These are phyloP conservation scores for Pitangus sulphuratus DNA, from an alignment of 2,797 vertebrate genomes.

Conservation along the genomic window DNA sequence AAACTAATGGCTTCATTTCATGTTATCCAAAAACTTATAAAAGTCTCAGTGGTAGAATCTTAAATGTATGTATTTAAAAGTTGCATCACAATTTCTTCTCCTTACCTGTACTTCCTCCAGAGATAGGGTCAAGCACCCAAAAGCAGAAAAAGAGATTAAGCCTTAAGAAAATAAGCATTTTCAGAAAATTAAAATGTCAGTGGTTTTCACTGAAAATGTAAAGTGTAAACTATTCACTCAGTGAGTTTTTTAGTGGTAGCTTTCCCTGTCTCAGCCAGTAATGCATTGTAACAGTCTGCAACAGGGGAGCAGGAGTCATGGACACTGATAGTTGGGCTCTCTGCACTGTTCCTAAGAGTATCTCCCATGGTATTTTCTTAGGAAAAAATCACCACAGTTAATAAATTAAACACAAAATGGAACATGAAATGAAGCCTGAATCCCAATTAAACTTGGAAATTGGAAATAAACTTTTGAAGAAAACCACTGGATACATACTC, in stretches of 20 bases:
- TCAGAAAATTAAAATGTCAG: neutral
- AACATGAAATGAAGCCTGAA: neutral
- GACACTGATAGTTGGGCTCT: neutral
- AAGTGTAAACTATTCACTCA: neutral
- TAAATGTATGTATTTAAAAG: neutral
- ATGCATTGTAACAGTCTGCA: neutral
- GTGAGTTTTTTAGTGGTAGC: neutral
- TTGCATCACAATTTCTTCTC: neutral
- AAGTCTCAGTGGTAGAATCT: neutral
- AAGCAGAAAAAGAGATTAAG: neutral
- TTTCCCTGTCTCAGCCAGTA: neutral
- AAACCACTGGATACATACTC: fast-evolving
- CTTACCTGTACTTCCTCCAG: neutral
- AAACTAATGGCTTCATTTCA: neutral
- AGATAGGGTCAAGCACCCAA: neutral
- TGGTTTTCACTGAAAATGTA: neutral
- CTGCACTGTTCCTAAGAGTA: neutral
- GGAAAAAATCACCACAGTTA: neutral
- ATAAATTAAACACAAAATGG: neutral
- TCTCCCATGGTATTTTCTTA: neutral
- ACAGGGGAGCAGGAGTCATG: neutral
- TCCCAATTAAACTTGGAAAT: neutral
- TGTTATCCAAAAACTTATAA: neutral
- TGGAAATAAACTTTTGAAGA: neutral
- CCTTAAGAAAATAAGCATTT: neutral